Conservation (phyloP, 2,888 invertebrate genomes). For the Ptycholaimellus sp. region DNA sequence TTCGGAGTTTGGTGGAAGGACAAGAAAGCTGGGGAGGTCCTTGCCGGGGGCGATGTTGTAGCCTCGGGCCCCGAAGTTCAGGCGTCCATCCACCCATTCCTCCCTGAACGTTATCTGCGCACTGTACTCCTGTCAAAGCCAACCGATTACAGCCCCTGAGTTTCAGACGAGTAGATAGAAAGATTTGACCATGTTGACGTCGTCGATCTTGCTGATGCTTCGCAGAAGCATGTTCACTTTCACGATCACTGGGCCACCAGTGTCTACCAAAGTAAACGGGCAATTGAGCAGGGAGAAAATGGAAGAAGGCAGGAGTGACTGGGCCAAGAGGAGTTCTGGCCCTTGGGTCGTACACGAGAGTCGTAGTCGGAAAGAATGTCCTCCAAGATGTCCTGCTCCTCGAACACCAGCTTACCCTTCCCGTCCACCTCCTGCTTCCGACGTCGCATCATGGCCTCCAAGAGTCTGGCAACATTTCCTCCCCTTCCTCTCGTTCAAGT, state of each 20-base stretch:
- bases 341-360: conserved; percentile 14
- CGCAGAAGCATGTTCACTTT: conserved; percentile 91
- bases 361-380: conserved; percentile 17
- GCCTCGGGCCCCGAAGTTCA: conserved; percentile 22
- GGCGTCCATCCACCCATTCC: conserved; percentile 76
- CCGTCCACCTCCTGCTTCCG: too few species aligned
- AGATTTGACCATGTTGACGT: conserved; percentile 99
- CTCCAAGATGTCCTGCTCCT: conserved; percentile 15
- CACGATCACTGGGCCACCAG: conserved; percentile 67
- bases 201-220: conserved; percentile 92
- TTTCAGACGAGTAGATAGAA: too few species aligned
- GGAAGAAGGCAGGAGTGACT: too few species aligned
- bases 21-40: conserved; percentile 15
- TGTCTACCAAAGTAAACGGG: too few species aligned
- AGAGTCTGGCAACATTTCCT: too few species aligned
- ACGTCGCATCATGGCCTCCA: too few species aligned
- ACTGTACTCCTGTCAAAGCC: conserved; percentile 76
- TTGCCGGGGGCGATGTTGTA: conserved; percentile 8
- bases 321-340: too few species aligned
- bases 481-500: too few species aligned
- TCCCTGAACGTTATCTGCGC: conserved; percentile 89
- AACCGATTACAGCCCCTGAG: too few species aligned
- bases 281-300: too few species aligned
- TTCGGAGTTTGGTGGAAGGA: conserved; percentile 37
- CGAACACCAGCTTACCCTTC: too few species aligned